Evolutionary conservation across 2,113 vertebrate species (phyloP).

Genomic region (Oreochromis spilurus): DNA sequence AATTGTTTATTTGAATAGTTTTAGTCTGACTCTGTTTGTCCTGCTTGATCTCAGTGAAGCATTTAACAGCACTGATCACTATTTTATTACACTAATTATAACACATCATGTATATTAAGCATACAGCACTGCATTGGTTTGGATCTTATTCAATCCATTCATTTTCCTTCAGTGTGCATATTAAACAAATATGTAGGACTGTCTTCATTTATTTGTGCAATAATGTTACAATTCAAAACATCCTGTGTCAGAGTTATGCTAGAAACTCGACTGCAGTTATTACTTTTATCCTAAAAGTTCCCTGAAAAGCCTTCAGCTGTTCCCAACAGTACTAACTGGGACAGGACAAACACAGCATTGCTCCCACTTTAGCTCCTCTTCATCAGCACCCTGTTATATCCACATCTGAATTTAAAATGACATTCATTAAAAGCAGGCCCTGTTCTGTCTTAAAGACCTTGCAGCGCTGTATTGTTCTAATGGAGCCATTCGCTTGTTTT

Average conservation of each 20-base stretch:
- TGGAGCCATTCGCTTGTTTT: not conserved
- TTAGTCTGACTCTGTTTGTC: not conserved
- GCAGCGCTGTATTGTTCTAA: not conserved
- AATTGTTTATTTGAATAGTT: not conserved
- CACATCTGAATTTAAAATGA: not conserved
- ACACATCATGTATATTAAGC: not conserved
- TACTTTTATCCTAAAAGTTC: not conserved
- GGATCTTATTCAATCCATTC: not conserved
- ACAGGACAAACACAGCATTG: not conserved
- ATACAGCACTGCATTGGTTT: no score
- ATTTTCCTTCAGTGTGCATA: not conserved
- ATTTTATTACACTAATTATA: not conserved
- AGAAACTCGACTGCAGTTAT: not conserved
- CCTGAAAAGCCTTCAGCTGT: not conserved
- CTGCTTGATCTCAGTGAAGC: not conserved
- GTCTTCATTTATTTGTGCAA: not conserved
- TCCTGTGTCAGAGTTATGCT: not conserved
- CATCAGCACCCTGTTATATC: not conserved
- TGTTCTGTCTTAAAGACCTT: not conserved
- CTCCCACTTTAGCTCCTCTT: not conserved
- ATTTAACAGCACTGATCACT: not conserved
- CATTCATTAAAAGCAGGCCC: not conserved
- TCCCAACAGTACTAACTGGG: not conserved
- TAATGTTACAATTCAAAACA: not conserved
- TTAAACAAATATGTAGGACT: not conserved